Evolutionary conservation across 2,797 vertebrate genomes (phyloP), one percentile per base, ranked within the genome.

Genomic region (Enteromius thamalakanensis): DNA sequence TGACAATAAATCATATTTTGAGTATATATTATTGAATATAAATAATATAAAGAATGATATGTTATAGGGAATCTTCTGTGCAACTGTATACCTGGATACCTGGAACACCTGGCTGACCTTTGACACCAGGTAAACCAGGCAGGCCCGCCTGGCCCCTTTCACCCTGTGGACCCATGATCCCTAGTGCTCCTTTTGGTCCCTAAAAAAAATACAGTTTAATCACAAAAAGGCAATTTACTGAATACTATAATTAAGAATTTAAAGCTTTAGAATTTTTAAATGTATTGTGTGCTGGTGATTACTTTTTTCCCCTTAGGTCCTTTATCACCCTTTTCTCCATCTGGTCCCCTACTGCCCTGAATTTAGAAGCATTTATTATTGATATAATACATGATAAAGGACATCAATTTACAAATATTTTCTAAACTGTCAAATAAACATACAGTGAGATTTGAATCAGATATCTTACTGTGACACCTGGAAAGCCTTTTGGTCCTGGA

Each of bases 231-330:
- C 26, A 0, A 19, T 17, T 19, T 1, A 1, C 23, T 45, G 4
- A 62, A 10, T 58, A 6, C 11, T 26, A 29, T 12, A 69, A 26
- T 23, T n/a, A 17, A 23, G 6, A 11, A 3, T 49, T 60, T 23
- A 34, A 21, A 58, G 19, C 6, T 53, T 37, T 37, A 1, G 49
- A 68, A 47, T 53, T 29, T 77, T 47, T 68, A 4, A 32, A 37
- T 72, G 17, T 19, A 64, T 40, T 47, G 15, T 19, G 64, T 69
- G 17, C 12, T 29, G 11, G 26, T 69, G 1, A 86, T 80, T 93
- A 96, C 96, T 91, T 90, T 91, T 84, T 90, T 82, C 89, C 95
- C 95, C 92, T 93, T 95, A n/a, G 84, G 65, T 85, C 96, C 95
- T 81, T 81, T 4, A 29, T 91, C 90, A 34, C 96, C 95, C 75